phyloP scores from a whole-genome alignment of 2,888 invertebrate genomes.

The Miltochrista miniata region DNA sequence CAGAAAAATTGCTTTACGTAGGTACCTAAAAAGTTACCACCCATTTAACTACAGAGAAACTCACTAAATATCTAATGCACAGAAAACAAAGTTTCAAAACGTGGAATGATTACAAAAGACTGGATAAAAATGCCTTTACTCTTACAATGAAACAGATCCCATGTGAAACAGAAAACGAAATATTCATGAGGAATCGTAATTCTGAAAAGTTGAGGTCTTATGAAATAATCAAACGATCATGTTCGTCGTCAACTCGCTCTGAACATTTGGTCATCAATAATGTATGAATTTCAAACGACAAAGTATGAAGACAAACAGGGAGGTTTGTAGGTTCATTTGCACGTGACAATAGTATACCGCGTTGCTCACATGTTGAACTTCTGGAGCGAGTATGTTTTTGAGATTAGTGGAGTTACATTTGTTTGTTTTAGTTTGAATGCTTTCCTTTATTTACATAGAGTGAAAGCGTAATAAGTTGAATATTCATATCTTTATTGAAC shows the following conservation, averaged over 20 bases:
- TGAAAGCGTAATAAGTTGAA: background rate
- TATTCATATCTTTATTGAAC: background rate
- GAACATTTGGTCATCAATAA: constrained; percentile 69
- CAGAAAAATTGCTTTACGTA: too few species aligned
- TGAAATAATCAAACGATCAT: constrained; percentile 69
- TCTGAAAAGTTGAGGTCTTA: constrained; percentile 46
- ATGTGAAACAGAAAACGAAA: constrained; percentile 19
- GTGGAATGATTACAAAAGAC: background rate
- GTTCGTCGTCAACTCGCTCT: constrained; percentile 44
- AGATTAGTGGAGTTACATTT: constrained; percentile 28
- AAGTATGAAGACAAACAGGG: constrained; percentile 74
- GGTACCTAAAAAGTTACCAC: background rate
- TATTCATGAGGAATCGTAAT: constrained; percentile 50
- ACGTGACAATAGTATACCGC: constrained; percentile 63
- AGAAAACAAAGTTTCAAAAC: background rate
- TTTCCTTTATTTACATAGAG: background rate
- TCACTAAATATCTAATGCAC: background rate
- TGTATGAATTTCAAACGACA: constrained; percentile 73
- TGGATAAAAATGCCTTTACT: too few species aligned
- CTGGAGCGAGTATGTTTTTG: constrained; percentile 33
- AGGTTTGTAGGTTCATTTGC: constrained; percentile 66
- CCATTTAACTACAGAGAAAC: background rate
- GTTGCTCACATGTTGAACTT: constrained; percentile 50
- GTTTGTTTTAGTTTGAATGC: constrained; percentile 3
- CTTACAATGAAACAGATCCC: constrained; percentile 13